Evolutionary conservation across 2,888 invertebrate genomes (phyloP).

Genomic region (Priocnemis perturbator): DNA sequence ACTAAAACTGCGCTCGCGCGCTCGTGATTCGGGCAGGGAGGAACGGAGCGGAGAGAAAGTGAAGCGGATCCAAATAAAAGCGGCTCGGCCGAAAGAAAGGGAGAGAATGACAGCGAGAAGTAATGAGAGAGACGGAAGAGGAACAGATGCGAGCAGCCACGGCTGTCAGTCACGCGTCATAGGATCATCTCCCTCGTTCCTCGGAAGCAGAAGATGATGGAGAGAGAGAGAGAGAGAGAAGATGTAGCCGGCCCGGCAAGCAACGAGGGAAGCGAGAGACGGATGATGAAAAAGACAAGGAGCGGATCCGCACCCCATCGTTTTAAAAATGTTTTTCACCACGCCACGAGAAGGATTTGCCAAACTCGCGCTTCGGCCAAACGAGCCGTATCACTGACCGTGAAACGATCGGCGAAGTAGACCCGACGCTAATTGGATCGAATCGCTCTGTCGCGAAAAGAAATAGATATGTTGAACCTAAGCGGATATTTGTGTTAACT

Average conservation of each 20-base stretch:
- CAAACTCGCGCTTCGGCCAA: neutral
- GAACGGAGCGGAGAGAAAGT: constrained; percentile 9
- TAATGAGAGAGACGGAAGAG: neutral
- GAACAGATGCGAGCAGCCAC: constrained; percentile 16
- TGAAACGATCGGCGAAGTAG: neutral
- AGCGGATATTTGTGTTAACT: no score
- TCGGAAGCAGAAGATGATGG: constrained; percentile 1
- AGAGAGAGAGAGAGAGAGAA: constrained; percentile 3
- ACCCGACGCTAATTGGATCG: no score
- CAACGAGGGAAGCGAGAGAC: no score
- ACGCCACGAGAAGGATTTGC: neutral
- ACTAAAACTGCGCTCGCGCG: constrained; percentile 11
- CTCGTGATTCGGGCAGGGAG: constrained; percentile 12
- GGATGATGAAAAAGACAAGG: no score
- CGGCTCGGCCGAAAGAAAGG: constrained; percentile 16
- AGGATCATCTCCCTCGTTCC: constrained; percentile 11
- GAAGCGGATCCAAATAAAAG: constrained; percentile 4
- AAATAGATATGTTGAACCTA: no score
- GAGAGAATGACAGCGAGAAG: constrained; percentile 20
- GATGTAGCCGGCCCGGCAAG: neutral
- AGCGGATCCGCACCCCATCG: no score
- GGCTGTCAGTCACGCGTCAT: constrained; percentile 17
- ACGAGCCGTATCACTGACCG: constrained; percentile 14
- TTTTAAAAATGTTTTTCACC: constrained; percentile 4
- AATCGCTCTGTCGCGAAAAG: no score